Base-by-base conservation (phyloP, 2,888 invertebrate genomes). In the Artemia sp. region DNA sequence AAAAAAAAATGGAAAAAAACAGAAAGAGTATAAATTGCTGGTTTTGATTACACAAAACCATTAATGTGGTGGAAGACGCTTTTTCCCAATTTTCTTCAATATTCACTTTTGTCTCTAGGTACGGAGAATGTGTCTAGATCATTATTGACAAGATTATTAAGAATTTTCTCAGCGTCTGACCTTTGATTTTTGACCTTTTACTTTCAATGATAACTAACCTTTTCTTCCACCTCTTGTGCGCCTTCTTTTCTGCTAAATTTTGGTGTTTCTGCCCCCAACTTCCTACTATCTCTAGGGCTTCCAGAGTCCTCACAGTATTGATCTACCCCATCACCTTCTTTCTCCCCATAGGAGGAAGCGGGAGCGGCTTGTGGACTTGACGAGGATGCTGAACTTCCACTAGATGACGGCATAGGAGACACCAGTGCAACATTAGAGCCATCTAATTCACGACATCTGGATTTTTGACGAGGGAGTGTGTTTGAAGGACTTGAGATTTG, bases 371-470 rank as follows among this genome's bases (percentile, higher is more conserved):
- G 53, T 24, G 70, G 64, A 12, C 68, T 64, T 6, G 50, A 58
- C 7, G 69, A 52, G 24, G 53, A 19, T n/a, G 64, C 64, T 19
- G 14, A 19, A 9, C 64, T 58, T n/a, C 64, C 64, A 58, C 64
- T 70, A 51, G 72, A 66, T 69, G 74, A 75, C 73, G 87, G 87
- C 85, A 89, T 89, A 4, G 89, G 89, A 24, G 88, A 87, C 67
- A 89, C 87, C 75, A 88, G 83, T 78, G 85, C 80, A 52, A 80
- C 77, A 68, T 76, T 76, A 51, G 76, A 74, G 66, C 73, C 73
- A 12, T 69, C 68, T 38, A 38, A 38, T n/a, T 71, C 70, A 70
- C 67, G 75, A 80, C 76, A 7, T 77, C 77, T n/a, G 77, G 77
- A 69, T 77, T 77, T 8, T 78, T 75, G 74, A 78, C 75, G 74